These are phyloP conservation scores for Pterostichus niger DNA, from an alignment of 2,888 invertebrate genomes.

Conservation along the genomic window DNA sequence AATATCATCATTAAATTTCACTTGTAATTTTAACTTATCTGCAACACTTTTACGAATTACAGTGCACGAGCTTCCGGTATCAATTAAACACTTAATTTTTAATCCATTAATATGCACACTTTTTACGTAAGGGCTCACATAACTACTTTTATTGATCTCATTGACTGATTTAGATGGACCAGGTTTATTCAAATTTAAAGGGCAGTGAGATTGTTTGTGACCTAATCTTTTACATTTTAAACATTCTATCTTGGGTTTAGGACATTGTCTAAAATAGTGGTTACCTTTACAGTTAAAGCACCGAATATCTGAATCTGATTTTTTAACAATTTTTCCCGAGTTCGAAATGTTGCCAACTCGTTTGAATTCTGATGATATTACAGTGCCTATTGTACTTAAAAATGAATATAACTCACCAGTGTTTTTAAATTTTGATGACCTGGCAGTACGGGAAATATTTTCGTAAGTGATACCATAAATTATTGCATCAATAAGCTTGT, in stretches of 20 bases:
- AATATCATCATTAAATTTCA: not conserved
- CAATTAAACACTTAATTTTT: not conserved
- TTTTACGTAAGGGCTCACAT: not conserved
- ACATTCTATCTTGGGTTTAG: not conserved
- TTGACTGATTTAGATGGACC: not conserved
- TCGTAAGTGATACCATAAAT: conserved; percentile 68
- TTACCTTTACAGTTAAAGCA: not conserved
- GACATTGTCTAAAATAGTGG: not conserved
- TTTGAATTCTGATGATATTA: no score
- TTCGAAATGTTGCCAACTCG: no score
- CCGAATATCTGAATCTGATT: no score
- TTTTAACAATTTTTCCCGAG: no score
- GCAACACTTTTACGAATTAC: not conserved
- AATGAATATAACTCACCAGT: conserved; percentile 66
- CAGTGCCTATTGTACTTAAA: conserved; percentile 51
- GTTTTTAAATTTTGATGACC: conserved; percentile 62
- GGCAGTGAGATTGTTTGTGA: not conserved
- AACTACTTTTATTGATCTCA: not conserved
- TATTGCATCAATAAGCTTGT: conserved; percentile 67
- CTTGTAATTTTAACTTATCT: not conserved
- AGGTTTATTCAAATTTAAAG: not conserved
- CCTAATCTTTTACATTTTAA: not conserved
- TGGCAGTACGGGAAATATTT: conserved; percentile 65
- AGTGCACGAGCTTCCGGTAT: not conserved
- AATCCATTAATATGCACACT: not conserved